These are phyloP conservation scores for Holotrichia oblita DNA, from an alignment of 1,140 invertebrate species.

Conservation along the genomic window DNA sequence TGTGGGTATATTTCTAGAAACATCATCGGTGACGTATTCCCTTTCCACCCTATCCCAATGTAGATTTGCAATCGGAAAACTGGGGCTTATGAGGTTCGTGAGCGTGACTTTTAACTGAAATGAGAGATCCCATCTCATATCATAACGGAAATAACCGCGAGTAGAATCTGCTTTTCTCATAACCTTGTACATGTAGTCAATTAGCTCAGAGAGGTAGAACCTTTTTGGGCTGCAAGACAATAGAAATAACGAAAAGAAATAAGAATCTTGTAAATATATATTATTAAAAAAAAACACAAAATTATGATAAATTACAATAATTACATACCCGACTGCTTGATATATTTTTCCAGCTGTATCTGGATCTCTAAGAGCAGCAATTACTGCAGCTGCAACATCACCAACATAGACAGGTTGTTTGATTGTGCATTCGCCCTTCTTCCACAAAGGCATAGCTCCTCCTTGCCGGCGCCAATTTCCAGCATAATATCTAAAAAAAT, in stretches of 20 bases:
- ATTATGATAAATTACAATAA: background rate
- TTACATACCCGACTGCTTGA: constrained; percentile 87
- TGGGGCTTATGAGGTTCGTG: constrained; percentile 67
- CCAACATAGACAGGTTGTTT: constrained; percentile 93
- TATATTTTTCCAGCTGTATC: constrained; percentile 84
- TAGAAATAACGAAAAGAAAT: background rate
- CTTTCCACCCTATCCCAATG: constrained; percentile 83
- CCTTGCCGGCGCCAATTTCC: constrained; percentile 66
- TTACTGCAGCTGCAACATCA: constrained; percentile 89
- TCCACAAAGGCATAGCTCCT: constrained; percentile 78
- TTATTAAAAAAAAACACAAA: background rate
- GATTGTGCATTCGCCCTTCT: constrained; percentile 84
- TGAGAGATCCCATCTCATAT: constrained; percentile 75
- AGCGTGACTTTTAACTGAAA: constrained; percentile 75
- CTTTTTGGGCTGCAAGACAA: constrained; percentile 79
- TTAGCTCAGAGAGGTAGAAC: constrained; percentile 81
- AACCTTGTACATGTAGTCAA: constrained; percentile 79
- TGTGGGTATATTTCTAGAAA: constrained; percentile 73
- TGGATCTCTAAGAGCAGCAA: constrained; percentile 81
- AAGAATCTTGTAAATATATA: constrained; percentile 10
- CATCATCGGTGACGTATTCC: constrained; percentile 79
- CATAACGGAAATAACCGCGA: constrained; percentile 71
- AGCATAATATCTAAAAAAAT: constrained; percentile 63
- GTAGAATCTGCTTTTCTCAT: constrained; percentile 73
- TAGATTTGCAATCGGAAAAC: constrained; percentile 73